phyloP scores from a whole-genome alignment of 2,113 vertebrate species.

The Sus scrofa region T2T-Sscrofa CM000817.6:111212001-111212500 shows the following conservation, averaged over 20 bases:
- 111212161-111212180: not conserved
- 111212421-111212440: too few species aligned
- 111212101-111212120: not conserved
- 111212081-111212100: not conserved
- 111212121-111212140: not conserved
- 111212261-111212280: too few species aligned
- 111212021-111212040: constrained; percentile 36
- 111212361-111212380: too few species aligned
- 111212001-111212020: not conserved
- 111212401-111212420: too few species aligned
- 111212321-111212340: too few species aligned
- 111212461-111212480: too few species aligned
- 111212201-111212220: not conserved
- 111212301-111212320: too few species aligned
- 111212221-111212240: constrained; percentile 15
- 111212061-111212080: not conserved
- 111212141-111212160: not conserved
- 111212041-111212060: not conserved
- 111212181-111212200: not conserved
- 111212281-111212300: too few species aligned
- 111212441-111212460: too few species aligned
- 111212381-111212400: too few species aligned
- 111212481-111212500: not conserved
- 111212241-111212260: not conserved
- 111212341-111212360: too few species aligned